A percentile compares a stretch with the other conserved stretches of the same genome.
Evolutionary conservation across 1,140 invertebrate species (phyloP).

Genomic region (Phthorimaea operculella): DNA sequence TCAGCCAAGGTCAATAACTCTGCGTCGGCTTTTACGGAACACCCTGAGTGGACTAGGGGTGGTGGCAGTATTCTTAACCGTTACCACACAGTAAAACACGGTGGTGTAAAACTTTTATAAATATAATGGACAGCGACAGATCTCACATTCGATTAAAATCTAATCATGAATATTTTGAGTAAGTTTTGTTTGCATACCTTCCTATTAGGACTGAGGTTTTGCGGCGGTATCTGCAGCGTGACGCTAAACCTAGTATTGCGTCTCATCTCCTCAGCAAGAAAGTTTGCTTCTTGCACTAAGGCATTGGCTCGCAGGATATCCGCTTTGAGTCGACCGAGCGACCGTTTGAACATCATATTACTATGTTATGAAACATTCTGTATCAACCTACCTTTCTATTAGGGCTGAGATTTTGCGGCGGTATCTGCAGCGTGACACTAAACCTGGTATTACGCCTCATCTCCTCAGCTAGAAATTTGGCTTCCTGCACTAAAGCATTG

Average conservation of each 20-base stretch:
- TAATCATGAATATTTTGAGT: too few species aligned
- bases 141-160: too few species aligned
- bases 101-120: too few species aligned
- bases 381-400: slow-evolving; percentile 90
- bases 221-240: slow-evolving; percentile 96
- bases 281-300: slow-evolving; percentile 95
- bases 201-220: slow-evolving; percentile 94
- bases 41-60: too few species aligned
- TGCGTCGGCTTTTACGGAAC: too few species aligned
- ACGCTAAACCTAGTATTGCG: slow-evolving; percentile 95
- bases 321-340: slow-evolving; percentile 87
- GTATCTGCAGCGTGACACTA: slow-evolving; percentile 97
- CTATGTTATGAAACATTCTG: too few species aligned
- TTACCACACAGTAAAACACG: too few species aligned
- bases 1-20: too few species aligned
- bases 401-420: slow-evolving; percentile 95
- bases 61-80: too few species aligned
- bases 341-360: slow-evolving; percentile 91
- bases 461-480: slow-evolving; percentile 96
- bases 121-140: too few species aligned
- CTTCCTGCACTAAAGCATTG: slow-evolving; percentile 94
- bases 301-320: slow-evolving; percentile 95
- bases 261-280: slow-evolving; percentile 94
- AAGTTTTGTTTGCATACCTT: too few species aligned
- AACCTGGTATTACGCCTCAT: slow-evolving; percentile 93